These are phyloP conservation scores for Nematolebias whitei DNA, from an alignment of 2,113 vertebrate species.

Conservation along the genomic window DNA sequence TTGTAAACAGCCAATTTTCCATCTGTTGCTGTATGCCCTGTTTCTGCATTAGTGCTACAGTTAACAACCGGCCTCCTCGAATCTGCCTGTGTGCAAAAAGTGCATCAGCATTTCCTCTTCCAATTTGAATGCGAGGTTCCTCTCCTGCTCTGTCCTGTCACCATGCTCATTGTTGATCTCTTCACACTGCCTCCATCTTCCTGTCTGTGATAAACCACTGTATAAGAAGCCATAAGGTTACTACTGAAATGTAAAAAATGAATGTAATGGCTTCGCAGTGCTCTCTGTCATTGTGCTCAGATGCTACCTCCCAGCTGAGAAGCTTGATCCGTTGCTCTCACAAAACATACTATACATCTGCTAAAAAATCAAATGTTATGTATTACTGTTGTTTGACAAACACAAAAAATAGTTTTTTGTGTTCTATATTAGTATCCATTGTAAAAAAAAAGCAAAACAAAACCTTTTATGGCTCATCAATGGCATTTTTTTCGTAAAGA, in stretches of 20 bases:
- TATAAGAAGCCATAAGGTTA: slow-evolving; percentile 1
- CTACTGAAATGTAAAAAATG: slow-evolving; percentile 35
- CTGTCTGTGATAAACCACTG: not conserved
- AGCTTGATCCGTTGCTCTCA: slow-evolving; percentile 21
- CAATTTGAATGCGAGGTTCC: not conserved
- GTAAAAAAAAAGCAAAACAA: slow-evolving; percentile 1
- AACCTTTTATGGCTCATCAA: slow-evolving; percentile 9
- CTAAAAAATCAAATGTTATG: slow-evolving; percentile 4
- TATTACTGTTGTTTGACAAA: not conserved
- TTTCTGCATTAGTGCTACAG: not conserved
- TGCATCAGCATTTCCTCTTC: not conserved
- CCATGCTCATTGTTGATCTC: slow-evolving; percentile 1
- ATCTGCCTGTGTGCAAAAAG: not conserved
- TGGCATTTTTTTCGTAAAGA: not conserved
- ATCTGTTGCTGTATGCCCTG: not conserved
- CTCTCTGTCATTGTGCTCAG: slow-evolving; percentile 20
- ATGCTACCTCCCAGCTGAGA: slow-evolving; percentile 31
- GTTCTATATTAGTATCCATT: slow-evolving; percentile 23
- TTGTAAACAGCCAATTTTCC: slow-evolving; percentile 1
- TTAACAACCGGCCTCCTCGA: slow-evolving; percentile 6
- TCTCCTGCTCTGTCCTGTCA: not conserved
- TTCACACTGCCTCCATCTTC: not conserved
- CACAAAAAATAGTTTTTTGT: not conserved
- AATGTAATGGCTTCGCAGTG: slow-evolving; percentile 34
- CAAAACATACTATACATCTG: not conserved